Base-by-base conservation (phyloP, 2,113 vertebrate species). In the Petrocephalus zakoni region DNA sequence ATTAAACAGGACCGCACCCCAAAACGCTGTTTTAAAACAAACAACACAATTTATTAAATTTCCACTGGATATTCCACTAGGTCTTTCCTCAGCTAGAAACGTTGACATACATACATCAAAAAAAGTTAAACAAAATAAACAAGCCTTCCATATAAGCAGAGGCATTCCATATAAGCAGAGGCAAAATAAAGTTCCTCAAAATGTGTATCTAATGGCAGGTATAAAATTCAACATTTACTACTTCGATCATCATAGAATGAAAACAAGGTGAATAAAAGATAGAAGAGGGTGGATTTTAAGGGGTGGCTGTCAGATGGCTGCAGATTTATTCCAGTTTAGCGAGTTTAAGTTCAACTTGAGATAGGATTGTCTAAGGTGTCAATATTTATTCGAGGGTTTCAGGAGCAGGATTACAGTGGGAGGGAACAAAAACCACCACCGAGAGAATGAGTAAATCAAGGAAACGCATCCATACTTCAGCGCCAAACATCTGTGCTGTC, bases 21-120 rank as follows among this genome's bases (percentile, higher is more conserved):
- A 6, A 81, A 89, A 87, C 52, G 75, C 84, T 89, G 88, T 89
- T 89, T 89, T 89, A 87, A 78, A 89, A 89, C 88, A 89, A 87
- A 89, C 88, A 89, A 52, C 82, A 89, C 68, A 25, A 72, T 61
- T 21, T 37, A 47, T 84, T 88, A 72, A 52, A 58, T 55, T 89
- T 49, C 37, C 11, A 53, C 85, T 42, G 29, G 34, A 51, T 29
- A 85, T 29, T 42, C 0, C 11, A 84, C 81, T 82, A 22, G 15
- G 25, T 52, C 25, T 53, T 5, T 81, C 52, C 17, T 88, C 72
- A 88, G 72, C n/a, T 86, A 34, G 29, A 34, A 37, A 56, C 85
- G 7, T 58, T 86, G 85, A 53, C 51, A 37, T 86, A 55, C 46
- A 85, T 52, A 13, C 82, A 84, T 49, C 17, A 55, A 55, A 19